Base-by-base conservation (phyloP, 2,888 invertebrate genomes). In the Ethmia dodecea region DNA sequence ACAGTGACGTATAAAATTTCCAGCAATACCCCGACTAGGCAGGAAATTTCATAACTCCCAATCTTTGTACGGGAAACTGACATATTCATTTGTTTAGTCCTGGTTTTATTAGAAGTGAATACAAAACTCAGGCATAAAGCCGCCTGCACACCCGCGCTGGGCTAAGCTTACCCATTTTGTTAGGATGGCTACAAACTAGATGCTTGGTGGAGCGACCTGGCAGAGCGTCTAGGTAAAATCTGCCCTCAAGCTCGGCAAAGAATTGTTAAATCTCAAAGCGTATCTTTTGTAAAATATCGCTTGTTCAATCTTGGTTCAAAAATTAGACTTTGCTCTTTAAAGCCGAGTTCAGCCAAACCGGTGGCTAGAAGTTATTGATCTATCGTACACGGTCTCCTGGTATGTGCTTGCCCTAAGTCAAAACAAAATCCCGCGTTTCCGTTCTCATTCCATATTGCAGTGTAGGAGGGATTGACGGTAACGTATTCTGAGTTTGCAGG, bases 371-470 rank as follows among this genome's bases (percentile, higher is more conserved):
- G n/a, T n/a, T n/a, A n/a, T n/a, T n/a, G n/a, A n/a, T n/a, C n/a
- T n/a, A n/a, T n/a, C n/a, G n/a, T n/a, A n/a, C n/a, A n/a, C n/a
- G n/a, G n/a, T n/a, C n/a, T n/a, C n/a, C n/a, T n/a, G n/a, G n/a
- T n/a, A n/a, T n/a, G n/a, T n/a, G n/a, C n/a, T n/a, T 27, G 25
- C 28, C 69, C 68, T 64, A 72, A 66, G 72, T 70, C 58, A 65
- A 62, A 63, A 67, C 70, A 60, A 76, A 77, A 81, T 77, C 70
- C 76, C 51, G 55, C 72, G 64, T 73, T 73, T n/a, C n/a, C 65
- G 64, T 69, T 70, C 62, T 66, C 60, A 67, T 71, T 63, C 61
- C 62, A 58, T 68, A 73, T 63, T 73, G 74, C 65, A 71, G 52
- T 55, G 58, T 63, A 60, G 55, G 50, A 55, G 52, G 62, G 65